Conservation (phyloP, 2,797 vertebrate genomes). For the Argentina silus region DNA sequence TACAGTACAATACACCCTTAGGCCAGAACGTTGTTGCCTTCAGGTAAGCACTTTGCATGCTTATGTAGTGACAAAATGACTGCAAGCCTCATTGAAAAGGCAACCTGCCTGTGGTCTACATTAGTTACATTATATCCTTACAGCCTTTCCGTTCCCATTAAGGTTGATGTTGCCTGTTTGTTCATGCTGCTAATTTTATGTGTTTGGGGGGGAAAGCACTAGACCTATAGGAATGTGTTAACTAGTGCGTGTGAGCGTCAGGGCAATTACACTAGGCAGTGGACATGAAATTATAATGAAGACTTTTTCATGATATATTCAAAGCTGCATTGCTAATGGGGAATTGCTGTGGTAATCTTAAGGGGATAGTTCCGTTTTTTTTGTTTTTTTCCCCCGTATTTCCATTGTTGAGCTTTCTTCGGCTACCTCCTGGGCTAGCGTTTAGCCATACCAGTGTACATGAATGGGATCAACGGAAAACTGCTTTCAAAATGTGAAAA, state of each 20-base stretch:
- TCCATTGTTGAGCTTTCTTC: too few species aligned
- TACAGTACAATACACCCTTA: background rate
- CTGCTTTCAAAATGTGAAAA: too few species aligned
- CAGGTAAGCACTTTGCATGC: constrained; percentile 28
- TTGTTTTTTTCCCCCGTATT: too few species aligned
- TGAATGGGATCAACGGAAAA: too few species aligned
- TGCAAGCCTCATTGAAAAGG: constrained; percentile 37
- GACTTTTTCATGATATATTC: constrained; percentile 61
- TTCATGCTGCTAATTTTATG: constrained; percentile 54
- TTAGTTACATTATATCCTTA: constrained; percentile 31
- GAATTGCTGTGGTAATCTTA: constrained; percentile 57
- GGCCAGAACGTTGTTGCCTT: background rate
- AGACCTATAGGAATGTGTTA: constrained; percentile 40
- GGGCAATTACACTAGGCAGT: constrained; percentile 55
- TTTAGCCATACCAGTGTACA: too few species aligned
- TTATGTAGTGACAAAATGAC: constrained; percentile 15
- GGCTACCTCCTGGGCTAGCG: too few species aligned
- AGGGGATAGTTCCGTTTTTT: too few species aligned
- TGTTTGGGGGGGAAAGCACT: constrained; percentile 19
- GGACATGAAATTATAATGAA: constrained; percentile 70
- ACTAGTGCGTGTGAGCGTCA: constrained; percentile 28
- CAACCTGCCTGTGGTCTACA: constrained; percentile 45
- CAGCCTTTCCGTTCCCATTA: constrained; percentile 42
- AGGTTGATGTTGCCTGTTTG: constrained; percentile 40
- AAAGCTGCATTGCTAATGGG: constrained; percentile 68